Conservation (phyloP, 2,888 invertebrate genomes). For the Heliconius erato region DNA sequence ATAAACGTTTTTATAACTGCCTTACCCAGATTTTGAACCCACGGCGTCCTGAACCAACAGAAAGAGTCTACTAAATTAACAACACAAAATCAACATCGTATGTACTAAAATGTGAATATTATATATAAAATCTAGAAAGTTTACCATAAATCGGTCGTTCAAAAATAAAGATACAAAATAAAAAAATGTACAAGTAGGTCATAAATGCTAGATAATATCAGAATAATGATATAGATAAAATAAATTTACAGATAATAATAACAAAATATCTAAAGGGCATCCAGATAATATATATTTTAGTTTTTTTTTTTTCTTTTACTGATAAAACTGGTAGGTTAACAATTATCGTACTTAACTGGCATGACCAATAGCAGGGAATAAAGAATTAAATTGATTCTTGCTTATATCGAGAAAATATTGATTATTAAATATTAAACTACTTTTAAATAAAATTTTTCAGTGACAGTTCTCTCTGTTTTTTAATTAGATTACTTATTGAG, state of each 20-base stretch:
- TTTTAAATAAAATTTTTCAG: not conserved
- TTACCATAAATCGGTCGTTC: not conserved
- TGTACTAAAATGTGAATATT: not conserved
- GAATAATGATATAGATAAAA: not conserved
- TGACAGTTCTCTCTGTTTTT: not conserved
- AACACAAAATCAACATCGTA: not conserved
- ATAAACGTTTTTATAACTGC: not conserved
- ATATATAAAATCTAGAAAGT: not conserved
- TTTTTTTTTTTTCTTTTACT: not conserved
- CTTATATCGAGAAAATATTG: not conserved
- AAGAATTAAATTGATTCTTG: not conserved
- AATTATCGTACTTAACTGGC: not conserved
- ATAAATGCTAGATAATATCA: not conserved
- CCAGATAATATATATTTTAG: not conserved
- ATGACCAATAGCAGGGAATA: not conserved
- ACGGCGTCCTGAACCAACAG: not conserved
- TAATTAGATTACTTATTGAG: too few species aligned
- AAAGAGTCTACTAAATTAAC: not conserved
- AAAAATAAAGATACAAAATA: not conserved
- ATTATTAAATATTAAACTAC: not conserved
- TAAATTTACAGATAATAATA: not conserved
- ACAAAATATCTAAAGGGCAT: slow-evolving; percentile 3
- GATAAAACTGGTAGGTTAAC: not conserved
- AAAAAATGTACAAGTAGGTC: not conserved
- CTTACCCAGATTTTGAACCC: not conserved